Base-by-base conservation (phyloP, 1,140 invertebrate genomes). In the Helicoverpa zea region DNA sequence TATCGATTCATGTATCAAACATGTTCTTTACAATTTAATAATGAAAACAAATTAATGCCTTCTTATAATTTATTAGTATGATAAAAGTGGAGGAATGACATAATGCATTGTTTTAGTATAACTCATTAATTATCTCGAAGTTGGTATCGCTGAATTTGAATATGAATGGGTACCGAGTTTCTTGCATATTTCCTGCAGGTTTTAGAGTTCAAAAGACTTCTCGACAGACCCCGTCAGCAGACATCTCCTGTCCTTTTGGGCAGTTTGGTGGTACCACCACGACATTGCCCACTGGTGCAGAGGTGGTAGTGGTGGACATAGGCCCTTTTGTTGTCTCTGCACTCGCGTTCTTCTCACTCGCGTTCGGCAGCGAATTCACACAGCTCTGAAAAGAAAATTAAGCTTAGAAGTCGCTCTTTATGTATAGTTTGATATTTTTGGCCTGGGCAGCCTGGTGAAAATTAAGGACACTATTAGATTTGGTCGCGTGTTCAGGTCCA, bases 131-230 rank as follows among this genome's bases (percentile, higher is more conserved):
- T 9, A 43, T 43, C 35, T 43, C 7, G 35, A 43, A 43, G 1
- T 43, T 43, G 35, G 5, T 3, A 35, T 3, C 0, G 3, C 3
- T 35, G 7, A 3, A 35, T 5, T 35, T 35, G 3, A 35, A 35
- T 0, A 5, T 35, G 3, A 35, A 35, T 7, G 35, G 35, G 35
- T 43, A 43, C 35, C 5, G 35, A 35, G 35, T 43, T 43, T 43
- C 35, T 5, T 7, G 35, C 35, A 9, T 7, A 43, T 43, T 43
- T 43, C 35, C 5, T 43, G 9, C 35, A 43, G 7, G 56, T 10
- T 58, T 58, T 18, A 58, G 23, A 43, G 35, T 43, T 58, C 16
- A 58, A 18, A 61, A 66, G 54, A 75, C 72, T 59, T 75, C 56
- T 12, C 56, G 72, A 18, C 72, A 75, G 3, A 75, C 30, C 35